phyloP scores from a whole-genome alignment of 1,140 invertebrate species.

The Pogonomyrmex californicus region DNA sequence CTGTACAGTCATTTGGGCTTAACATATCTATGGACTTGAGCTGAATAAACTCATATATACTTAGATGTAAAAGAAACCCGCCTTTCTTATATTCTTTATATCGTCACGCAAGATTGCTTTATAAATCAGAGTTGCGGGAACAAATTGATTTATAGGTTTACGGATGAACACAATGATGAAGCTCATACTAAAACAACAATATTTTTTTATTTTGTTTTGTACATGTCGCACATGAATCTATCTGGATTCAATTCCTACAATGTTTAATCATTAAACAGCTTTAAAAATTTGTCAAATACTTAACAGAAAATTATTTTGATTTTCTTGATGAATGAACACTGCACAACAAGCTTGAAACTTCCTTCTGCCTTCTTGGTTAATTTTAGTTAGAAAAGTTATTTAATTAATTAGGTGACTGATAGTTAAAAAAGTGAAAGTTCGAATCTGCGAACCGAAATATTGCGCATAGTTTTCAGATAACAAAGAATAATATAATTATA shows the following conservation, averaged over 20 bases:
- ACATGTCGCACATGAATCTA: background rate
- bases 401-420: background rate
- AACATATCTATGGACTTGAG: background rate
- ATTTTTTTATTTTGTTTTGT: slow-evolving; percentile 32
- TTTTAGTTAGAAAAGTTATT: background rate
- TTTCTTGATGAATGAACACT: background rate
- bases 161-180: background rate
- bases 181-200: slow-evolving; percentile 14
- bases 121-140: background rate
- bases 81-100: background rate
- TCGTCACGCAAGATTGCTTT: background rate
- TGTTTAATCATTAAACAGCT: slow-evolving; percentile 3
- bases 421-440: background rate
- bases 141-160: background rate
- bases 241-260: slow-evolving; percentile 15
- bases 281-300: slow-evolving; percentile 21
- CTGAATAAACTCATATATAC: background rate
- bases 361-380: background rate
- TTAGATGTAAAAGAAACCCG: background rate
- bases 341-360: background rate
- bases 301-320: background rate
- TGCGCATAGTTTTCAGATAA: background rate
- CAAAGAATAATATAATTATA: background rate
- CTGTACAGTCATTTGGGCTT: background rate
- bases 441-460: background rate